These are phyloP conservation scores for Etheostoma cragini DNA, from an alignment of 2,113 vertebrate species.

Conservation along the genomic window DNA sequence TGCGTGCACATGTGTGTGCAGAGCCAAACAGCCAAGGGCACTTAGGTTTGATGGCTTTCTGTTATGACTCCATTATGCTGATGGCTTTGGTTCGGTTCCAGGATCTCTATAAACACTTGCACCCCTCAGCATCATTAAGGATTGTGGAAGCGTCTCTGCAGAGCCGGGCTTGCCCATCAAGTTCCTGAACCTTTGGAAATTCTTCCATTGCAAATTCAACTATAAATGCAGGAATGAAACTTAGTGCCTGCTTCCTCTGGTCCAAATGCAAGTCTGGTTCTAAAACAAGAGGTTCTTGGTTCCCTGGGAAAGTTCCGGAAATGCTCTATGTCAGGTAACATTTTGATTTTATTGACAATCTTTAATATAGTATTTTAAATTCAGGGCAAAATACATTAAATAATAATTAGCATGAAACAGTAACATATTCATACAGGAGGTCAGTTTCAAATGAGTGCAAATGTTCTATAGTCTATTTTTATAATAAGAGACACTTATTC, in stretches of 20 bases:
- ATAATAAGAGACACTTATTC: neutral
- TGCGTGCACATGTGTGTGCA: neutral
- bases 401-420: neutral
- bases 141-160: constrained; percentile 12
- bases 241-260: neutral
- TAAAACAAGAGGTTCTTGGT: neutral
- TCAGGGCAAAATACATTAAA: neutral
- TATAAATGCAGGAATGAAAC: neutral
- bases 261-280: neutral
- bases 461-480: neutral
- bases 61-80: constrained; percentile 79
- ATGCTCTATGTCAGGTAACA: neutral
- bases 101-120: constrained; percentile 39
- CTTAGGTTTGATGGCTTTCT: constrained; percentile 65
- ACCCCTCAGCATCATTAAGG: constrained; percentile 32
- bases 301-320: neutral
- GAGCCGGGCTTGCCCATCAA: constrained; percentile 2
- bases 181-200: constrained; percentile 7
- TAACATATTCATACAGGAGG: neutral
- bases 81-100: constrained; percentile 78
- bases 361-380: neutral
- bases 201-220: neutral
- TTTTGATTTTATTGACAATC: neutral
- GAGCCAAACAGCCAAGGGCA: constrained; percentile 57
- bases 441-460: neutral